Conservation (phyloP, 30 jellyfish, hydroid and myxozoan species). For the Rhopilema esculentum region DNA sequence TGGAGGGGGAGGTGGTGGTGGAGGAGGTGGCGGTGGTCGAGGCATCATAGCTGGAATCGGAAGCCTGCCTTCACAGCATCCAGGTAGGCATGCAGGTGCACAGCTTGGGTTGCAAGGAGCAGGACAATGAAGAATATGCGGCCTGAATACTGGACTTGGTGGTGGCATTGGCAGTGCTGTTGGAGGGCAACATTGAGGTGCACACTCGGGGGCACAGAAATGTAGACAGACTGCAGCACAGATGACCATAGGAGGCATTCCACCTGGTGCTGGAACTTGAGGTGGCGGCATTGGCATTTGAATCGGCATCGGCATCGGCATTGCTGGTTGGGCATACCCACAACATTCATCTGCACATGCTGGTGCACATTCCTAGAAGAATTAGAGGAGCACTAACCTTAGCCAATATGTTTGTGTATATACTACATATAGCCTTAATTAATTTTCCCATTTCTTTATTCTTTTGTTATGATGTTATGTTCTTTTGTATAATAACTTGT, state of each 20-base stretch:
- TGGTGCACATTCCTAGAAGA: conserved; percentile 90
- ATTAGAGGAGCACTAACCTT: background rate
- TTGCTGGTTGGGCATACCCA: conserved; percentile 67
- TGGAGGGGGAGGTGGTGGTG: conserved; percentile 79
- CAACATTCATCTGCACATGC: conserved; percentile 92
- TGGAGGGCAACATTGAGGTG: conserved; percentile 88
- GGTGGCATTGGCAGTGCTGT: conserved; percentile 74
- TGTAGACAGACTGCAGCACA: conserved; percentile 78
- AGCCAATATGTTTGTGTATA: background rate
- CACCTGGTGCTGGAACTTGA: conserved; percentile 49
- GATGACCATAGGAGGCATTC: conserved; percentile 54
- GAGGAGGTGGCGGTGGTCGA: conserved; percentile 71
- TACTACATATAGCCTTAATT: background rate
- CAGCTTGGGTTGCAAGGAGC: conserved; percentile 89
- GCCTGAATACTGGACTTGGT: conserved; percentile 60
- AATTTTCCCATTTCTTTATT: too few species aligned
- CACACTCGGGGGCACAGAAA: conserved; percentile 89
- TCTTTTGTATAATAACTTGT: too few species aligned
- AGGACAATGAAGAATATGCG: conserved; percentile 74
- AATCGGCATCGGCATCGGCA: conserved; percentile 33
- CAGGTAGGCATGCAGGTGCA: conserved; percentile 94
- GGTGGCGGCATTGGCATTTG: conserved; percentile 54
- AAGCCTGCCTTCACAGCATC: conserved; percentile 72
- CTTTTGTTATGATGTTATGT: too few species aligned
- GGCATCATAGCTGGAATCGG: conserved; percentile 62